Conservation (phyloP, 2,888 invertebrate species). For the Merodon equestris region DNA sequence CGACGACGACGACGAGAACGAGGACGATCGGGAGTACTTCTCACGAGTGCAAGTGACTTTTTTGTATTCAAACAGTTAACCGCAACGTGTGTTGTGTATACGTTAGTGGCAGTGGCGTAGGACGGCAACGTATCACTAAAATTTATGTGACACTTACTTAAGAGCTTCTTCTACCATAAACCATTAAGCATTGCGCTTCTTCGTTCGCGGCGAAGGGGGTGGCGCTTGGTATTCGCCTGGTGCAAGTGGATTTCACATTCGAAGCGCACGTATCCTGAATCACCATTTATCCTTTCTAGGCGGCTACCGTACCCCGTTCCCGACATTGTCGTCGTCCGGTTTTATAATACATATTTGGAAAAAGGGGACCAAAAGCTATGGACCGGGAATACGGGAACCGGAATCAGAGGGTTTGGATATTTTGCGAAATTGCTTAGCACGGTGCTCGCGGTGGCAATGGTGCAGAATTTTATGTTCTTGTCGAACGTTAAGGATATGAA, state of each 20-base stretch:
- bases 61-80: conserved; percentile 68
- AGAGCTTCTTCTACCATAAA: conserved; percentile 71
- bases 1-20: neutral
- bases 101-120: conserved; percentile 38
- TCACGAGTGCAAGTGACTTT: conserved; percentile 59
- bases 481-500: conserved; percentile 68
- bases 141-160: conserved; percentile 72
- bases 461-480: conserved; percentile 66
- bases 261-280: conserved; percentile 67
- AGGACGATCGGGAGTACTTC: too few relatives aligned
- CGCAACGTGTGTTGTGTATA: conserved; percentile 68
- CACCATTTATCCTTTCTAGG: conserved; percentile 67
- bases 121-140: conserved; percentile 70
- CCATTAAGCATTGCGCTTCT: conserved; percentile 70
- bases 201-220: conserved; percentile 23
- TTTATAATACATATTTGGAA: too few relatives aligned
- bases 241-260: conserved; percentile 68
- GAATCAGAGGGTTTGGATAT: conserved; percentile 13
- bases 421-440: conserved; percentile 49
- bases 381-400: neutral
- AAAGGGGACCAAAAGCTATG: too few relatives aligned
- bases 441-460: conserved; percentile 31
- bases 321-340: conserved; percentile 48
- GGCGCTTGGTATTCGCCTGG: conserved; percentile 33
- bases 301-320: conserved; percentile 24